phyloP scores from a whole-genome alignment of 2,797 vertebrate species.

The Craterocephalus amniculus region DNA sequence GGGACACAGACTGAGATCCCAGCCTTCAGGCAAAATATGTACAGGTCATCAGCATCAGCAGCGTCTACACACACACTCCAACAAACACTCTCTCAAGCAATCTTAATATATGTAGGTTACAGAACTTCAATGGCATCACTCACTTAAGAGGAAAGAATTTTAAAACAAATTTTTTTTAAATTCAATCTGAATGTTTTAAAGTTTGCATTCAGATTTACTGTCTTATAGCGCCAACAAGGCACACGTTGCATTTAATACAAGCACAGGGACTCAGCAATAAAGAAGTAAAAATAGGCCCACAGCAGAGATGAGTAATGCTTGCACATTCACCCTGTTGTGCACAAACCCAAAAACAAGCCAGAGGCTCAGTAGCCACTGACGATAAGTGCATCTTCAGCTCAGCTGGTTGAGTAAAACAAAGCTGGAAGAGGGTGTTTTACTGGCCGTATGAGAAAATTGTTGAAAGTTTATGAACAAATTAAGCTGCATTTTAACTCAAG shows the following conservation, averaged over 20 bases:
- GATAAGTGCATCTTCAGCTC: conserved; percentile 71
- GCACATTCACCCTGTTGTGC: conserved; percentile 60
- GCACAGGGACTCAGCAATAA: conserved; percentile 57
- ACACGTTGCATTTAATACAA: conserved; percentile 56
- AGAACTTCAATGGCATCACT: conserved; percentile 51
- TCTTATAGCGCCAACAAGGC: conserved; percentile 36
- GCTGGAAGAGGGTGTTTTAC: conserved; percentile 50
- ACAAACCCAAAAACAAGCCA: conserved; percentile 58
- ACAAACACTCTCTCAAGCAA: conserved; percentile 26
- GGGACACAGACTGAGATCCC: conserved; percentile 67
- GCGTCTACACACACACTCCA: conserved; percentile 21
- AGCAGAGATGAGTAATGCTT: conserved; percentile 61
- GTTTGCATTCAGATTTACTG: conserved; percentile 38
- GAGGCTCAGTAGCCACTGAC: conserved; percentile 64
- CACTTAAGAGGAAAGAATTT: conserved; percentile 43
- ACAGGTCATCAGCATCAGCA: conserved; percentile 51
- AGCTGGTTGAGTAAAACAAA: conserved; percentile 42
- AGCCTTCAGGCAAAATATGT: conserved; percentile 67
- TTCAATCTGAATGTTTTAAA: conserved; percentile 38
- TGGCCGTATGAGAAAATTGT: conserved; percentile 23
- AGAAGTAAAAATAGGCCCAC: conserved; percentile 68
- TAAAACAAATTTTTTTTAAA: conserved; percentile 29
- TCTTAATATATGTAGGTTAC: conserved; percentile 26
- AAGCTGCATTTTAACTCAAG: conserved; percentile 20
- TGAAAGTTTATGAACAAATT: conserved; percentile 38